Evolutionary conservation across 2,888 invertebrate genomes (phyloP), one percentile per base, ranked within the genome.

Genomic region (Stenoptilia bipunctidactyla): DNA sequence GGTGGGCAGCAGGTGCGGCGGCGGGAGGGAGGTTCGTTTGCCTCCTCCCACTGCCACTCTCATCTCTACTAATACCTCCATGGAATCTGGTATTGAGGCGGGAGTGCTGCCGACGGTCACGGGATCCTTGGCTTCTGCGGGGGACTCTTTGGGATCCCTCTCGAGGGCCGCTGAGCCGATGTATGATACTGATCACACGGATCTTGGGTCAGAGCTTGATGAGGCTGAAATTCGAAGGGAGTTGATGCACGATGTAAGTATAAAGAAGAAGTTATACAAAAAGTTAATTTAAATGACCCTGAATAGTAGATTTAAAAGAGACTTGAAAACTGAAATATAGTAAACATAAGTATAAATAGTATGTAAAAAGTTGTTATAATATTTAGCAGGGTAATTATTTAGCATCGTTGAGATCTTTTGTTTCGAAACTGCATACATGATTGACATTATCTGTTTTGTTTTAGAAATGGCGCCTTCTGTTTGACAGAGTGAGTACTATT

Each of bases 381-480:
- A n/a, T n/a, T n/a, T n/a, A n/a, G n/a, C n/a, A n/a, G n/a, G n/a
- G n/a, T n/a, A n/a, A n/a, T n/a, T n/a, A n/a, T n/a, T n/a, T n/a
- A n/a, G n/a, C n/a, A n/a, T n/a, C n/a, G n/a, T n/a, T n/a, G n/a
- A n/a, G n/a, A n/a, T 25, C 27, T 25, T n/a, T n/a, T n/a, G n/a
- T n/a, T n/a, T n/a, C n/a, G n/a, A n/a, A n/a, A n/a, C n/a, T n/a
- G n/a, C n/a, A n/a, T n/a, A n/a, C n/a, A n/a, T n/a, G n/a, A n/a
- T n/a, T n/a, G n/a, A n/a, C n/a, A n/a, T n/a, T n/a, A n/a, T n/a
- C n/a, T 5, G 5, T 56, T 61, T 66, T 58, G 48, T 88, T 88
- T 46, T 86, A 94, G 94, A 93, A 93, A 92, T 94, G 94, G 94
- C 89, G 94, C 51, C 88, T 91, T 47, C 86, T 94, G 46, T 94